These are phyloP conservation scores for Rhinolophus sinicus DNA, from an alignment of 2,113 vertebrate species.

Conservation along the genomic window DNA sequence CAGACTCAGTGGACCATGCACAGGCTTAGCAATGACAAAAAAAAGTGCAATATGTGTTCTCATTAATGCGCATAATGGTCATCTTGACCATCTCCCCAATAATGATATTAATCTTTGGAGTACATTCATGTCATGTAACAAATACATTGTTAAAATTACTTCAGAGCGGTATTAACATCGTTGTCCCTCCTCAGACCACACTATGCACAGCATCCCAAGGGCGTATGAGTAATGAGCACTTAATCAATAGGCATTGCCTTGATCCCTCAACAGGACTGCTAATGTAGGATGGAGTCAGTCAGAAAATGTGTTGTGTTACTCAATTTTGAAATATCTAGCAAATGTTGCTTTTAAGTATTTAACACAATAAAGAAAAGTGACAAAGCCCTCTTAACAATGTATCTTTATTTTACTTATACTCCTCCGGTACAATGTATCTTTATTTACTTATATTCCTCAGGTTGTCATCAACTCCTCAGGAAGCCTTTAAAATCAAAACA, in stretches of 20 bases:
- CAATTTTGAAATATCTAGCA: slow-evolving; percentile 19
- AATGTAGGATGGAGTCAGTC: background rate
- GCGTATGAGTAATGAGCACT: background rate
- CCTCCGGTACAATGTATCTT: background rate
- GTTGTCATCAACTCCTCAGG: background rate
- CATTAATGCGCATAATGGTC: background rate
- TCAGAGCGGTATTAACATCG: background rate
- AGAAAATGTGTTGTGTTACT: background rate
- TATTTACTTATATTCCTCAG: background rate
- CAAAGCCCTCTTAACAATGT: background rate
- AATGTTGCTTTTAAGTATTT: background rate
- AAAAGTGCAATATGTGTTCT: background rate
- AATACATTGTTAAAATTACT: background rate
- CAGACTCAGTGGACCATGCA: background rate
- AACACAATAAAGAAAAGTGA: background rate
- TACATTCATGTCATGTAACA: background rate
- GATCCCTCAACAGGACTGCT: background rate
- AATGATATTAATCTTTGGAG: background rate
- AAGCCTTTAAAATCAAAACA: slow-evolving; percentile 33
- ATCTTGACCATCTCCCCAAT: background rate
- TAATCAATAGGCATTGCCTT: background rate
- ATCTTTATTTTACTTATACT: background rate
- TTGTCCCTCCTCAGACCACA: background rate
- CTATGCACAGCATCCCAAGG: background rate
- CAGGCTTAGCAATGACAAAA: background rate